Conservation (phyloP, 2,888 invertebrate species). For the Ypsolopha scabrella region DNA sequence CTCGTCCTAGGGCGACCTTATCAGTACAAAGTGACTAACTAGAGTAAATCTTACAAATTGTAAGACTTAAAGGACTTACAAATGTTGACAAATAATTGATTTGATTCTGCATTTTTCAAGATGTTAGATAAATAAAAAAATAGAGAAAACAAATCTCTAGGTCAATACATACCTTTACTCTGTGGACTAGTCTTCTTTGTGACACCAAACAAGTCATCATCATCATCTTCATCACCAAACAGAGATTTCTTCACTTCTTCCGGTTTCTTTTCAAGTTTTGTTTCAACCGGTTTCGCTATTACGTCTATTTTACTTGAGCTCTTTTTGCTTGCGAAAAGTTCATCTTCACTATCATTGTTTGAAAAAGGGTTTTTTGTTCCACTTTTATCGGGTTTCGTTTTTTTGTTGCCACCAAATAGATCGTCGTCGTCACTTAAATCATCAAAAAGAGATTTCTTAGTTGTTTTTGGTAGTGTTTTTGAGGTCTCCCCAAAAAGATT, state of each 20-base stretch:
- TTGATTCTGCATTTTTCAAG: too few species aligned
- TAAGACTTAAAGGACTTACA: too few species aligned
- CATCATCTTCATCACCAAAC: conserved; percentile 47
- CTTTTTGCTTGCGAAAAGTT: conserved; percentile 25
- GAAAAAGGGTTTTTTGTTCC: conserved; percentile 25
- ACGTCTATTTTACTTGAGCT: too few species aligned
- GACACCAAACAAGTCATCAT: conserved; percentile 42
- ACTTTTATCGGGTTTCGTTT: conserved; percentile 4
- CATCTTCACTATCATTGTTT: conserved; percentile 48
- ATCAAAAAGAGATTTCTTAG: conserved; percentile 31
- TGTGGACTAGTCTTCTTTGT: conserved; percentile 20
- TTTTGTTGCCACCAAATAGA: conserved; percentile 30
- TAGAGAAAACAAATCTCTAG: too few species aligned
- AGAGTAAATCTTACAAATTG: too few species aligned
- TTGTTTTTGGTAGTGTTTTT: background rate
- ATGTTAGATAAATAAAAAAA: too few species aligned
- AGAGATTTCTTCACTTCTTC: conserved; percentile 28
- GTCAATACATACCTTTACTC: too few species aligned
- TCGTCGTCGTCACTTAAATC: conserved; percentile 39
- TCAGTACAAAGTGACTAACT: too few species aligned
- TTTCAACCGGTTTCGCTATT: conserved; percentile 5
- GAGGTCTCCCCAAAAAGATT: too few species aligned
- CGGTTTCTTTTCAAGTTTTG: conserved; percentile 16
- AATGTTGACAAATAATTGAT: too few species aligned
- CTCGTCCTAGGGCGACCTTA: too few species aligned